These are phyloP conservation scores for Spodoptera picta DNA, from an alignment of 2,888 invertebrate genomes.

Conservation along the genomic window DNA sequence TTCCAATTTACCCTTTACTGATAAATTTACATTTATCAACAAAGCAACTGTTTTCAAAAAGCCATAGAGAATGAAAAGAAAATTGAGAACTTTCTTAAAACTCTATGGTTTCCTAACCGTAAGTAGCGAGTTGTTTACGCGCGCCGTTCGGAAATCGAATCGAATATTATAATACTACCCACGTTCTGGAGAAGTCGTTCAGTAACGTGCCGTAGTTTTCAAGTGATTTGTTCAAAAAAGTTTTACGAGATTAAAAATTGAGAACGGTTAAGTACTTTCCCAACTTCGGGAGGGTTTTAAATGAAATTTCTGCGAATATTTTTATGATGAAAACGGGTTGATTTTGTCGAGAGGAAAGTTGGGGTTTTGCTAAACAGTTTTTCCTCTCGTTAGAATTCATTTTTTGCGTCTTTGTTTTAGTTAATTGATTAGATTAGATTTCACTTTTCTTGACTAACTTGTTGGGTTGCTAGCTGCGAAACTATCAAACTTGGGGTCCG, in stretches of 20 bases:
- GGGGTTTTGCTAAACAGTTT: too few relatives aligned
- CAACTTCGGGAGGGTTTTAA: too few relatives aligned
- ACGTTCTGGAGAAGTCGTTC: slow-evolving; percentile 28
- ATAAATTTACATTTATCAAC: not conserved
- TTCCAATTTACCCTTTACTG: not conserved
- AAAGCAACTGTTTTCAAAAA: slow-evolving; percentile 11
- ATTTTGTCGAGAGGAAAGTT: slow-evolving; percentile 4
- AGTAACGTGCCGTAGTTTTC: slow-evolving; percentile 28
- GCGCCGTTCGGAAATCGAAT: not conserved
- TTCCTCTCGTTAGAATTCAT: too few relatives aligned
- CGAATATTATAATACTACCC: slow-evolving; percentile 10
- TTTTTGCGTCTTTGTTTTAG: too few relatives aligned
- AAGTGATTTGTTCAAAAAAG: slow-evolving; percentile 18
- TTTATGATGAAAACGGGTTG: slow-evolving; percentile 2
- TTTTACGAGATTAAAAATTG: slow-evolving; percentile 21
- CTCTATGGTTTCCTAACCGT: slow-evolving; percentile 14
- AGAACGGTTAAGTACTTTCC: slow-evolving; percentile 27
- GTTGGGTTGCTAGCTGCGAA: too few relatives aligned
- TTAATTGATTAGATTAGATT: too few relatives aligned
- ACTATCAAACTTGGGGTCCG: too few relatives aligned
- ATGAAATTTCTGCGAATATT: too few relatives aligned
- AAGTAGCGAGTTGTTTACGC: slow-evolving; percentile 30
- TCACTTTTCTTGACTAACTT: too few relatives aligned
- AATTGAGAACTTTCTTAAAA: slow-evolving; percentile 7
- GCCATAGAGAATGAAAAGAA: slow-evolving; percentile 1